Evolutionary conservation across 1,140 invertebrate genomes (phyloP), one percentile per base, ranked within the genome.

Genomic region (Scaptomyza pallida): DNA sequence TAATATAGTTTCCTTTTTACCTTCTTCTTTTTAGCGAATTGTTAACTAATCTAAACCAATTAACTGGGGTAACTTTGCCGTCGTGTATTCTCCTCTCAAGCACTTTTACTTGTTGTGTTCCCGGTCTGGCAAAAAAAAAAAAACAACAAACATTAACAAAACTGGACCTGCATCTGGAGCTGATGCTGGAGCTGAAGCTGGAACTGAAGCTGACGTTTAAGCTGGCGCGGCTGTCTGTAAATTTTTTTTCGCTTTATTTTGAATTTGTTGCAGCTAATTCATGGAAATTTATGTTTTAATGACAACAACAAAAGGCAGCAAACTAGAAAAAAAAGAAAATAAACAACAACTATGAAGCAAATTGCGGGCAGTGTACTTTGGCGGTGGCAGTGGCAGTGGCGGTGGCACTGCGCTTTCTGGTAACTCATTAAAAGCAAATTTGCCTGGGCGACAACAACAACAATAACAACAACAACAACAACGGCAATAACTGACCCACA

Each of bases 341-440:
- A 54, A 41, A 56, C 43, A 48, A 50, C 17, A 50, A n/a, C 12
- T 37, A 23, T 26, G 57, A n/a, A n/a, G 56, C 44, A 45, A 63
- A 73, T 64, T 64, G 67, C 35, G 33, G 13, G 13, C 21, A 61
- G 50, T 57, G 30, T 30, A n/a, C 43, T 47, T 45, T 35, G 30
- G 54, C 43, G 8, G 26, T 9, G 57, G 26, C 57, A 51, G 26
- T 57, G 30, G n/a, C 43, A 40, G 50, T 35, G 30, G 52, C 41
- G 57, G 33, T n/a, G n/a, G n/a, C n/a, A n/a, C 57, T 62, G 35
- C 57, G 55, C 71, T 79, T 75, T 79, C 78, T 60, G 41, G 47
- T 55, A 72, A 65, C 76, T 71, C 61, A 79, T 75, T 79, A 79
- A 79, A 75, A 64, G 50, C 60, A 45, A 77, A 71, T 71, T 77